Evolutionary conservation across 37 sponge, comb jelly and placozoan genomes (phyloP).

Genomic region (Oopsacas minuta): DNA sequence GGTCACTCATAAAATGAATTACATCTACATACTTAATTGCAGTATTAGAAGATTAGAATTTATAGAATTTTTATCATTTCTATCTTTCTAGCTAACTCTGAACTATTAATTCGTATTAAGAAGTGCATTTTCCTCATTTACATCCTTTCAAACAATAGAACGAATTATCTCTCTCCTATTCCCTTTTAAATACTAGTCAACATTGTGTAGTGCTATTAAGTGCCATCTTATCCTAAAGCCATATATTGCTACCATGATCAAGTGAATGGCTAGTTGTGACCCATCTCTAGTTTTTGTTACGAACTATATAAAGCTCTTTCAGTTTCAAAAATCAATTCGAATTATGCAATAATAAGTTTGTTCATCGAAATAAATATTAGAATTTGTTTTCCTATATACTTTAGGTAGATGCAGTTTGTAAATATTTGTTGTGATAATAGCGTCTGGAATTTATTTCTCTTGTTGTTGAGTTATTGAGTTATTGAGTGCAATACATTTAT

Average conservation of each 20-base stretch:
- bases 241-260: not conserved
- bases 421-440: not conserved
- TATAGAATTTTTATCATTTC: too few relatives aligned
- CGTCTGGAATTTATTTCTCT: not conserved
- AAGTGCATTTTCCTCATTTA: too few relatives aligned
- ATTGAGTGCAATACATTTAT: too few relatives aligned
- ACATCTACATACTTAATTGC: too few relatives aligned
- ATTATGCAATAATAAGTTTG: not conserved
- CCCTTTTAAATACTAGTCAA: not conserved
- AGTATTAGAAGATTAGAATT: too few relatives aligned
- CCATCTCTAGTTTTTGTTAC: not conserved
- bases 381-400: not conserved
- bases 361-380: not conserved
- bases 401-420: not conserved
- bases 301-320: slow-evolving; percentile 14
- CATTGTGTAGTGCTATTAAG: not conserved
- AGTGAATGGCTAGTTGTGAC: slow-evolving; percentile 15
- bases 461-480: not conserved
- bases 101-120: too few relatives aligned
- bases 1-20: too few relatives aligned
- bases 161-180: not conserved
- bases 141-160: not conserved
- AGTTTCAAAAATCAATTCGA: not conserved
- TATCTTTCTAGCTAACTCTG: too few relatives aligned
- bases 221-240: slow-evolving; percentile 19